Percentiles rank a stretch among this genome's conserved stretches.
Conservation (phyloP, 53 echinoderm and acorn worm species). For the Stichopus horrens region DNA sequence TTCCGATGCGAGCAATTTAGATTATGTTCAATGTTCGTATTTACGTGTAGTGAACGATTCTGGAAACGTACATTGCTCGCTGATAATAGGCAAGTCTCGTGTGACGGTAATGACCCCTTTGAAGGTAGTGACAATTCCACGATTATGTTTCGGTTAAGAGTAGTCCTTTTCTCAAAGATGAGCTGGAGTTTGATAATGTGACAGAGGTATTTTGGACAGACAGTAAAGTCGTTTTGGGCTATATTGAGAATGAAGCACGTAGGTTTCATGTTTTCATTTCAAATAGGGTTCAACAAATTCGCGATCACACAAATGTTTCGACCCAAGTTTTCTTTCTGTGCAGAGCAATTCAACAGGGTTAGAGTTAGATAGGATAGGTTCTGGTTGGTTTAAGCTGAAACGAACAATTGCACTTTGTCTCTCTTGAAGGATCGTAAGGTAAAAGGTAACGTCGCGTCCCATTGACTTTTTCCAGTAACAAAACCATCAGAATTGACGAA, state of each 20-base stretch:
- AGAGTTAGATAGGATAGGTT: neutral
- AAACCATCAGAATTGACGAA: constrained; percentile 45
- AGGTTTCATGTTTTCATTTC: constrained; percentile 55
- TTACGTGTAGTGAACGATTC: constrained; percentile 47
- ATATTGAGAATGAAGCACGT: constrained; percentile 51
- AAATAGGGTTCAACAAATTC: constrained; percentile 48
- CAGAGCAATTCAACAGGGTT: neutral
- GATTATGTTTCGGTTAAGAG: neutral
- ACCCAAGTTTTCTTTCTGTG: neutral
- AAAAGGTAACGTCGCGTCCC: constrained; percentile 56
- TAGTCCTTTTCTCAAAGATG: constrained; percentile 17
- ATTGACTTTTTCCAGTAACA: constrained; percentile 49
- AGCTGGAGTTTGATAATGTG: constrained; percentile 52
- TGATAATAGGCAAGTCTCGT: constrained; percentile 57
- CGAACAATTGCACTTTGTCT: constrained; percentile 4
- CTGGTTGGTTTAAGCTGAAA: neutral
- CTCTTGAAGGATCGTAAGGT: neutral
- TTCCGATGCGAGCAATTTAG: constrained; percentile 43
- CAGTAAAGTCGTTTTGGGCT: constrained; percentile 54
- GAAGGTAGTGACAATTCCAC: neutral
- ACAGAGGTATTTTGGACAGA: constrained; percentile 62
- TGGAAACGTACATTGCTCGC: constrained; percentile 46
- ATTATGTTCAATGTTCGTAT: constrained; percentile 74
- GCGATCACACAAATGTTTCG: neutral
- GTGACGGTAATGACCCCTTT: neutral